Base-by-base conservation (phyloP, 2,113 vertebrate genomes). In the Neogobius melanostomus region DNA sequence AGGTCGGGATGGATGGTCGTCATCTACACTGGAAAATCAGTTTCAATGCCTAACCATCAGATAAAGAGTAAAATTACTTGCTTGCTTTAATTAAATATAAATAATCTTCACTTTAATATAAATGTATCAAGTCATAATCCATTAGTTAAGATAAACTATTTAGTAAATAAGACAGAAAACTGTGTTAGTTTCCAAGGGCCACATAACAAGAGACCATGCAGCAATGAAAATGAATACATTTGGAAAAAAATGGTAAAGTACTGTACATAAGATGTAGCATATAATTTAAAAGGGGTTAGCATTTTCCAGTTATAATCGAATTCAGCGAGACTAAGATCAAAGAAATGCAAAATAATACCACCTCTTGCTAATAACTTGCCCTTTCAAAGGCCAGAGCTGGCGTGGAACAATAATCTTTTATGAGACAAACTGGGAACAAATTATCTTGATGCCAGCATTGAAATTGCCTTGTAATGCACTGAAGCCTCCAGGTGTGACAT, bases 371-470 rank as follows among this genome's bases (percentile, higher is more conserved):
- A 52, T 77, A 71, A 75, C 65, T 50, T 67, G 16, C 1, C 17
- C 67, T 76, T 62, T 69, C 11, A 72, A 71, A 75, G 66, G 77
- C 72, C 77, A 77, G 62, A 71, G 76, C 71, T 75, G 74, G 46
- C 14, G 21, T 71, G 63, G 62, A 69, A 82, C 71, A 81, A 71
- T 69, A 54, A 74, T 76, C 75, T 81, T 82, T 77, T 75, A 65
- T 80, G 64, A 47, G 45, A 74, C 76, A 81, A 79, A 69, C 56
- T 46, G 48, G 50, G 72, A 80, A 68, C 72, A 75, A 77, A 88
- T 81, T 75, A 83, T 80, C 69, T 74, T 68, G 36, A 43, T 70
- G 45, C 52, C 66, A 75, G 71, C 69, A 64, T 79, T 77, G 49
- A 71, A 81, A 85, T 80, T 70, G 68, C 54, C 69, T 70, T 69